Base-by-base conservation (phyloP, 2,797 vertebrate genomes). In the Lerista edwardsae region DNA sequence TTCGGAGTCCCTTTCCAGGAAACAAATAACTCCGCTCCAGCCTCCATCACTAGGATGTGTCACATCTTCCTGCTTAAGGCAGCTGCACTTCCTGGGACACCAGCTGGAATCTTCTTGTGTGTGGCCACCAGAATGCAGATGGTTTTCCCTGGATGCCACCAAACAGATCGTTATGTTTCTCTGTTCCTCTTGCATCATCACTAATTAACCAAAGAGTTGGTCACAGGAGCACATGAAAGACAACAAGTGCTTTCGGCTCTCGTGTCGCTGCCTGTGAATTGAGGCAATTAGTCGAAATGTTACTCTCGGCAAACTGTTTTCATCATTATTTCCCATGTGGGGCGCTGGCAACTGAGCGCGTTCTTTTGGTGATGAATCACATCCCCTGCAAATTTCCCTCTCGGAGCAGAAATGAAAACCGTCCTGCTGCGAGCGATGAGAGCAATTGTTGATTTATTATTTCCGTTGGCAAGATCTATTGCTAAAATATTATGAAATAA, bases 241-340 rank as follows among this genome's bases (percentile, higher is more conserved):
- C 34, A 81, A n/a, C 21, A 25, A 86, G 34, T 5, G 51, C 62
- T 86, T 87, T 47, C 83, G 74, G 44, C n/a, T 85, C 68, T 80
- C 75, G 79, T 67, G 82, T 19, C n/a, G 27, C 64, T 93, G 93
- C 80, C 82, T 78, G 44, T 91, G 68, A 61, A 88, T 84, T 88
- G 76, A 92, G 88, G 57, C 41, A 91, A 91, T 94, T 91, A 93
- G 76, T 68, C 82, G 83, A 87, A 87, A 62, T 44, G 25, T 88
- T 92, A 81, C 71, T 80, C 73, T 86, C 77, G 67, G 65, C 44
- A 89, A 94, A 91, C 4, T 0, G 27, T 88, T 90, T 91, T 75
- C 29, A 36, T 87, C 19, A 2, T 89, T 90, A 89, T 92, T 93
- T 94, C 86, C 83, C 77, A 47, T 0, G 3, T 88, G 68, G 59